Percentiles rank a stretch among this genome's conserved stretches.
Evolutionary conservation across 2,888 invertebrate species (phyloP).

Genomic region (Lamproptera curius): DNA sequence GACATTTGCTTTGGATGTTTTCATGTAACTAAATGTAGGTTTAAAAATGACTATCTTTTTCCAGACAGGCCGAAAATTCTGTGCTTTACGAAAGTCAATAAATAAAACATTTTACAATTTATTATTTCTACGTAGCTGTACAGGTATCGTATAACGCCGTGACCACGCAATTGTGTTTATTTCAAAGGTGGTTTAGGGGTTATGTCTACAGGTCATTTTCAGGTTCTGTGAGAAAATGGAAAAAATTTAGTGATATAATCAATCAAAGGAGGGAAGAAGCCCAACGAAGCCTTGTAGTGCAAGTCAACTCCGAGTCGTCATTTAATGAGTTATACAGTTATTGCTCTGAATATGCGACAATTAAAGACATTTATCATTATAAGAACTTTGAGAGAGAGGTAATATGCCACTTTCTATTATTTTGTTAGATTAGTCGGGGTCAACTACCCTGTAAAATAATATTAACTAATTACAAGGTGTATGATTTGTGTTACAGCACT

Average conservation of each 20-base stretch:
- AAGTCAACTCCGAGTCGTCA: conserved; percentile 85
- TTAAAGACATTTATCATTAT: conserved; percentile 84
- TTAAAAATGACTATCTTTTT: conserved; percentile 63
- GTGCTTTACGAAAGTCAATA: conserved; percentile 45
- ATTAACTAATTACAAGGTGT: no score
- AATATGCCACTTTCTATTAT: no score
- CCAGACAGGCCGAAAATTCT: conserved; percentile 54
- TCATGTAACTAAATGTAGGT: neutral
- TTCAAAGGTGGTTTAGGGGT: conserved; percentile 43
- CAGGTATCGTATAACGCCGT: conserved; percentile 42
- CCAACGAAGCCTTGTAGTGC: conserved; percentile 83
- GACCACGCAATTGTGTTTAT: conserved; percentile 3
- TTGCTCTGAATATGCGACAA: conserved; percentile 81
- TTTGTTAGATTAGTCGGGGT: no score
- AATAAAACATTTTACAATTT: conserved; percentile 46
- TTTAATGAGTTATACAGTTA: conserved; percentile 82
- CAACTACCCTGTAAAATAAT: no score
- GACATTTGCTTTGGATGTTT: conserved; percentile 18
- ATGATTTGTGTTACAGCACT: conserved; percentile 84
- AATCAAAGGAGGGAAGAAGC: conserved; percentile 81
- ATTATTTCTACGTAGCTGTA: conserved; percentile 43
- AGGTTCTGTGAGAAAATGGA: conserved; percentile 53
- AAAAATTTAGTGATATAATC: conserved; percentile 78
- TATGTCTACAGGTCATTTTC: conserved; percentile 41
- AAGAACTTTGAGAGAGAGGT: conserved; percentile 67